Evolutionary conservation across 1,140 invertebrate genomes (phyloP).

Genomic region (Drosophila triauraria): DNA sequence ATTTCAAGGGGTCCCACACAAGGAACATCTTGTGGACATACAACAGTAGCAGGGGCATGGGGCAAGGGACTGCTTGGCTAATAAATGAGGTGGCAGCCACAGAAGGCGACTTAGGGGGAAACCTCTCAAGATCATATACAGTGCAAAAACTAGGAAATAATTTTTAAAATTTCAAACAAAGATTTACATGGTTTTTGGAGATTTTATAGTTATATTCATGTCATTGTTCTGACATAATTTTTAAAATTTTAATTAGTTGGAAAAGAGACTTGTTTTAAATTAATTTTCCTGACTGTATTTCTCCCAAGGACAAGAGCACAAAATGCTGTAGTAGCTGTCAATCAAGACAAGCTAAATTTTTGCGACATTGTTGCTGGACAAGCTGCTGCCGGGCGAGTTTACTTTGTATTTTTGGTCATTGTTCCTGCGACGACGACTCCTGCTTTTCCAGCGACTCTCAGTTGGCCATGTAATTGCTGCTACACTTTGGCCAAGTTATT

Average conservation of each 20-base stretch:
- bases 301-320: slow-evolving; percentile 13
- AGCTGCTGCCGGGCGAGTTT: slow-evolving; percentile 56
- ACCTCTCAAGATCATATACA: slow-evolving; percentile 17
- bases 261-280: background rate
- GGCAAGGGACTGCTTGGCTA: slow-evolving; percentile 49
- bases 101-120: slow-evolving; percentile 21
- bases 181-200: too few relatives aligned
- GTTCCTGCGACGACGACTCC: slow-evolving; percentile 18
- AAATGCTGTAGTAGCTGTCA: slow-evolving; percentile 55
- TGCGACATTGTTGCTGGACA: slow-evolving; percentile 70
- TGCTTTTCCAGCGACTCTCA: background rate
- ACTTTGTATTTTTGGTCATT: slow-evolving; percentile 59
- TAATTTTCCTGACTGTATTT: slow-evolving; percentile 17
- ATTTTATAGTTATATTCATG: background rate
- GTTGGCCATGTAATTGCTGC: slow-evolving; percentile 70
- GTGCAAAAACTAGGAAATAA: background rate
- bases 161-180: background rate
- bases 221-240: too few relatives aligned
- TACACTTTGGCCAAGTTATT: slow-evolving; percentile 77
- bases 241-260: too few relatives aligned
- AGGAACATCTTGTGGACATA: slow-evolving; percentile 32
- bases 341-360: slow-evolving; percentile 74
- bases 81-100: slow-evolving; percentile 68
- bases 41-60: slow-evolving; percentile 3
- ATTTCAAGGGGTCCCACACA: slow-evolving; percentile 21